Evolutionary conservation across 2,888 invertebrate species (phyloP), one percentile per base, ranked within the genome.

Genomic region (Pandemis heparana): DNA sequence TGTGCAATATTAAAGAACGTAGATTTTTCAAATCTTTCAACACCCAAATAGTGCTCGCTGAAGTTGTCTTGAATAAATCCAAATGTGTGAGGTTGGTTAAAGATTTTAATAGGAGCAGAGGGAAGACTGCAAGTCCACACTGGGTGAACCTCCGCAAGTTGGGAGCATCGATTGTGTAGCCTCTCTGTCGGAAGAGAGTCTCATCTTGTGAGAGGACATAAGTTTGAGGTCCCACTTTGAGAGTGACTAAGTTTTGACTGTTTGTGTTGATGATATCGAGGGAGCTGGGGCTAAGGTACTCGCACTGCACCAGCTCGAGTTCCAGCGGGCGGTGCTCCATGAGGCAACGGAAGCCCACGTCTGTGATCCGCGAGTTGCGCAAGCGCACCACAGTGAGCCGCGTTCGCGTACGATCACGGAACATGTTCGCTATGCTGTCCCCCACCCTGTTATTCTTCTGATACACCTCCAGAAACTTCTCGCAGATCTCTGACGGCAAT

Each of bases 1-100:
- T 97, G 85, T 98, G 97, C 63, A 99, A 92, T 78, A 97, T 96
- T 16, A 99, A 92, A 1, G 97, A 97, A 32, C 95, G 94, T 77
- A 99, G 92, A 82, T 96, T 95, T 43, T 95, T 95, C 79, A 98
- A 89, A 78, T 96, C 95, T 69, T 94, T 92, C 41, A 97, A 90
- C 84, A 96, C 97, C 82, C 96, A 95, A 75, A 98, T 95, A 75
- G 96, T 95, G n/a, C 95, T 95, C 32, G 96, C 88, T 41, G 95
- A 94, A 75, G 92, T 91, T 83, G 96, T 97, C 78, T 96, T 95
- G 0, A 97, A 96, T 51, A 98, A 89, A 83, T 97, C 97, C 77
- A 98, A 89, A 85, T 97, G 96, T 5, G 95, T 96, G 64, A 98
- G 91, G 72, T 95, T 93, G 8, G 90, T 87, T 70, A 97, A 85